Evolutionary conservation across 2,113 vertebrate species (phyloP), one percentile per base, ranked within the genome.

Genomic region (Pardalotus punctatus): DNA sequence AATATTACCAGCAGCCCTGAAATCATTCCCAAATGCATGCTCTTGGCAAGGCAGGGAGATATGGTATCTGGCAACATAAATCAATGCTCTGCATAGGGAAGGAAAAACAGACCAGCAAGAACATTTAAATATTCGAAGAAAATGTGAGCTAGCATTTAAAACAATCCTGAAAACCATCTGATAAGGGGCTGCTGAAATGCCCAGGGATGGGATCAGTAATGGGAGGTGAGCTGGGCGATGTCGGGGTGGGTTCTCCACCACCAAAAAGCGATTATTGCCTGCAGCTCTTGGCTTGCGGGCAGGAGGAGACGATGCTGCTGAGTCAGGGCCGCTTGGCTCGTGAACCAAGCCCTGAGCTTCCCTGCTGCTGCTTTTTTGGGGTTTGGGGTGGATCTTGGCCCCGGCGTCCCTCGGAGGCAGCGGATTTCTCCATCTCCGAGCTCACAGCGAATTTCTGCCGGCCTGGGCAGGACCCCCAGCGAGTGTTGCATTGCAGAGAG

Each of bases 21-120:
- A 97, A 94, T 88, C 56, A 78, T 94, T 95, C 95, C 95, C 93
- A 81, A 91, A 78, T 81, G 95, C 64, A 5, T 90, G 76, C 76
- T 95, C 78, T 84, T 94, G 94, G 96, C 96, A 93, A 93, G 91
- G 91, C 91, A 93, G 64, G 80, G 82, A 83, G 94, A 73, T 94
- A 66, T 2, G 77, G 45, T 90, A 94, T 94, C 95, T 86, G 47
- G 80, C 80, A 88, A 77, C 86, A 71, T 96, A 88, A 96, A 95
- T 96, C 91, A 83, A 4, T 27, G 81, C 74, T 31, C 88, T 91
- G 60, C 76, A 21, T 13, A 10, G 38, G 33, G 53, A 57, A 65
- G 50, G 74, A 38, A 82, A 93, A 93, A 70, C 64, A 93, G 66
- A 25, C n/a, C 62, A 82, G 85, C 74, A 57, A 11, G 78, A 92